Evolutionary conservation across 2,888 invertebrate genomes (phyloP), one percentile per base, ranked within the genome.

Genomic region (Auanema sp.): DNA sequence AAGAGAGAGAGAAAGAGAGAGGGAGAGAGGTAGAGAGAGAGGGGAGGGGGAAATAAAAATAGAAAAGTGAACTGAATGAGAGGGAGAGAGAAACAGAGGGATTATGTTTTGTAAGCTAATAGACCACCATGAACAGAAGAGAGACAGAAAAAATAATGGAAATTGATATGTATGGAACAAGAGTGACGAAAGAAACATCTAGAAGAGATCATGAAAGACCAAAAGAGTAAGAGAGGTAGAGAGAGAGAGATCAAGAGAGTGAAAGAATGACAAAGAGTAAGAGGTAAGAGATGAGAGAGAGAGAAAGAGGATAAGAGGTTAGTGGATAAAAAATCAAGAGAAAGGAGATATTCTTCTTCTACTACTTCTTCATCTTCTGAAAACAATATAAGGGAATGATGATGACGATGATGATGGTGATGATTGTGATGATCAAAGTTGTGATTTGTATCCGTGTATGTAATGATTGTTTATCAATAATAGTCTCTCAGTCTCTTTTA

Each of bases 11-110:
- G 24, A 52, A n/a, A 16, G 24, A 14, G 53, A 52, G 21, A 16
- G 53, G n/a, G 8, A 52, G 53, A 52, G 53, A 8, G 53, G 12
- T 8, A 54, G 12, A 24, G 54, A 24, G 24, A 54, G n/a, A 54
- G 25, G 33, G 54, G 40, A n/a, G 54, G 33, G 33, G 33, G 3
- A 33, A 33, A 8, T 3, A 33, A 33, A 8, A 33, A 33, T 33
- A 33, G 33, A 8, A 33, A 33, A 5, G 33, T 33, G 33, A 33
- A 5, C 33, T n/a, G n/a, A n/a, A n/a, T n/a, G n/a, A 24, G 23
- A 33, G 14, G n/a, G 54, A 23, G 53, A 52, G 25, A 16, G 47
- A 47, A 43, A 14, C 43, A 14, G 21, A 5, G 3, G 47, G 21
- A 18, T 5, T 21, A 47, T 47, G 16, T 21, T 47, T 47, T 21